phyloP scores from a whole-genome alignment of 2,113 vertebrate species.

The Corythaeola cristata region DNA sequence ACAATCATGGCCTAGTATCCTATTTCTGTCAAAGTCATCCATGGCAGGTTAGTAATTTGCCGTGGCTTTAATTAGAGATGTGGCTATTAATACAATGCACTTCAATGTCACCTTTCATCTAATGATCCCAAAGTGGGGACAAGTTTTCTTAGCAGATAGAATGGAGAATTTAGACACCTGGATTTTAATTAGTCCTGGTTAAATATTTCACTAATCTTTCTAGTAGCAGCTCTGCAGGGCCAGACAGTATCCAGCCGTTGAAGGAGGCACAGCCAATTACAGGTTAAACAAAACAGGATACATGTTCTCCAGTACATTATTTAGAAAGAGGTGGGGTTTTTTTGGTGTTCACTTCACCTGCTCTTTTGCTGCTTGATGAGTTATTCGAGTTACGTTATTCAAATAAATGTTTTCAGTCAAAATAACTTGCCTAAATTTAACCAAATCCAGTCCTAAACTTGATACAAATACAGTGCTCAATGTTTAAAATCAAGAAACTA shows the following conservation, averaged over 20 bases:
- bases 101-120: slow-evolving; percentile 67
- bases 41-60: slow-evolving; percentile 58
- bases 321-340: neutral
- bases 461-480: neutral
- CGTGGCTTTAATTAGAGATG: slow-evolving; percentile 62
- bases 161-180: neutral
- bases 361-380: neutral
- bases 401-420: neutral
- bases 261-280: neutral
- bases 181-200: slow-evolving; percentile 45
- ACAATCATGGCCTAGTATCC: slow-evolving; percentile 43
- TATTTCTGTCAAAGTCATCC: slow-evolving; percentile 65
- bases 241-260: neutral
- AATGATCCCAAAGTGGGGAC: slow-evolving; percentile 31
- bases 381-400: neutral
- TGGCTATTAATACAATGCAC: slow-evolving; percentile 58
- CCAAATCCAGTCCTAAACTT: neutral
- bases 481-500: neutral
- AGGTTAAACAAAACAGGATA: neutral
- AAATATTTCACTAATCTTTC: slow-evolving; percentile 31
- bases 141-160: slow-evolving; percentile 6
- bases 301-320: neutral
- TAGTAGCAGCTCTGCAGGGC: neutral
- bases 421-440: neutral
- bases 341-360: neutral